Base-by-base conservation (phyloP, 2,797 vertebrate genomes). In the Sebastes taczanowskii region DNA sequence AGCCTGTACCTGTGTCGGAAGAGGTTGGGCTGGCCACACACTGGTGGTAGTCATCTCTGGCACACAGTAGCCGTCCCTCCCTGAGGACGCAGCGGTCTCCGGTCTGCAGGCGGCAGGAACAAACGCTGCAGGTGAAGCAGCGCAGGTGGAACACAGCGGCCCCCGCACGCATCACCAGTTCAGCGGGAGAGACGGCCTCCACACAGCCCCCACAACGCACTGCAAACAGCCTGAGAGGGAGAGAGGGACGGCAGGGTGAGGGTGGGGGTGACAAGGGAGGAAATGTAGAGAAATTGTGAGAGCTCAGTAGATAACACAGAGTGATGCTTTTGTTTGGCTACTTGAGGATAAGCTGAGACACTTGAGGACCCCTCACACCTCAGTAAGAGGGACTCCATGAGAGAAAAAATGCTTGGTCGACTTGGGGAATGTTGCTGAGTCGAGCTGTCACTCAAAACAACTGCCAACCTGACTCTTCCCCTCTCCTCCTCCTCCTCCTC, bases 81-180 rank as follows among this genome's bases (percentile, higher is more conserved):
- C 97, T 96, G 89, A 99, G 96, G 88, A 99, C 96, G 62, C 98
- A 99, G 92, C 94, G 96, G 9, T 99, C 98, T 0, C 98, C 98
- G 61, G 97, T 99, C 95, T 97, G 97, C 82, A 99, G 97, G 83
- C 93, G 96, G 85, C 97, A 94, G 91, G 97, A 97, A 2, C 98
- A 99, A 83, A 98, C 96, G 0, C 97, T 97, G 94, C 98, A 99
- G 95, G 96, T 97, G 95, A 99, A 99, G 95, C 98, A 99, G 90
- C 80, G 95, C 95, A 98, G 95, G 96, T 99, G 98, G 94, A 98
- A 99, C 83, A 98, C 97, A 0, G 96, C 95, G 85, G 96, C 94
- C 86, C 97, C 97, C 2, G 96, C 97, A 0, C 95, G 96, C 97
- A 99, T 98, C 86, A 99, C 97, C 88, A 99, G 96, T 92, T 99